A percentile compares a stretch with the other conserved stretches of the same genome.
These are phyloP conservation scores for Drosophila biarmipes DNA, from an alignment of 1,140 invertebrate genomes.

Conservation along the genomic window DNA sequence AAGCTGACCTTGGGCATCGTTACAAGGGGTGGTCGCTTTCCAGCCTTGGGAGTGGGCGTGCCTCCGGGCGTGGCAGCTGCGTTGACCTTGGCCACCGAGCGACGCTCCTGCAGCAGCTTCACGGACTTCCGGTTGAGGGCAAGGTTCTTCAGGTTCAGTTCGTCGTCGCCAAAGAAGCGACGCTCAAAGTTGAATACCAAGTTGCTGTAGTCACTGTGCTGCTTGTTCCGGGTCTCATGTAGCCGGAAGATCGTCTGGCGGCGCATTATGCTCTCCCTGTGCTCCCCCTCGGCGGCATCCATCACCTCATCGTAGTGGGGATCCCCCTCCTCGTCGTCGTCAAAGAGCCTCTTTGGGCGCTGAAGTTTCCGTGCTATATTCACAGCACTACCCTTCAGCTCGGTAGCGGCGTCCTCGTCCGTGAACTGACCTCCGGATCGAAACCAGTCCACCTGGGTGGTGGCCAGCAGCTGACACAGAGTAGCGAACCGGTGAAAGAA, in stretches of 20 bases:
- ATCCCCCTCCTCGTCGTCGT: conserved; percentile 81
- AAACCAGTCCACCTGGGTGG: conserved; percentile 87
- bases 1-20: conserved; percentile 57
- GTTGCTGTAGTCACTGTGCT: conserved; percentile 73
- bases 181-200: conserved; percentile 75
- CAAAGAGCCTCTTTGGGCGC: conserved; percentile 83
- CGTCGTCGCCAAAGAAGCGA: conserved; percentile 74
- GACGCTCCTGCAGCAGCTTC: conserved; percentile 67
- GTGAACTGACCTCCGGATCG: conserved; percentile 62
- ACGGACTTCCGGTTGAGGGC: conserved; percentile 75
- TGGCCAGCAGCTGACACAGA: conserved; percentile 92
- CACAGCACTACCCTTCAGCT: conserved; percentile 86
- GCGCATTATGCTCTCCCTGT: conserved; percentile 57
- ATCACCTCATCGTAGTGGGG: conserved; percentile 55
- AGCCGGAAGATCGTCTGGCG: conserved; percentile 74
- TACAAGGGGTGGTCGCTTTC: conserved; percentile 44
- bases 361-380: conserved; percentile 88
- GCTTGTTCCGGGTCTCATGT: conserved; percentile 65
- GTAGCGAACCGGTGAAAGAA: conserved; percentile 93
- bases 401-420: conserved; percentile 85
- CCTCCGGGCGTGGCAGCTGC: conserved; percentile 57
- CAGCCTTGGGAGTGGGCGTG: conserved; percentile 51
- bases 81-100: conserved; percentile 66
- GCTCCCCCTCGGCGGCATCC: conserved; percentile 33
- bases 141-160: conserved; percentile 72